Evolutionary conservation across 2,797 vertebrate genomes (phyloP), one percentile per base, ranked within the genome.

Genomic region (Phoebastria nigripes): DNA sequence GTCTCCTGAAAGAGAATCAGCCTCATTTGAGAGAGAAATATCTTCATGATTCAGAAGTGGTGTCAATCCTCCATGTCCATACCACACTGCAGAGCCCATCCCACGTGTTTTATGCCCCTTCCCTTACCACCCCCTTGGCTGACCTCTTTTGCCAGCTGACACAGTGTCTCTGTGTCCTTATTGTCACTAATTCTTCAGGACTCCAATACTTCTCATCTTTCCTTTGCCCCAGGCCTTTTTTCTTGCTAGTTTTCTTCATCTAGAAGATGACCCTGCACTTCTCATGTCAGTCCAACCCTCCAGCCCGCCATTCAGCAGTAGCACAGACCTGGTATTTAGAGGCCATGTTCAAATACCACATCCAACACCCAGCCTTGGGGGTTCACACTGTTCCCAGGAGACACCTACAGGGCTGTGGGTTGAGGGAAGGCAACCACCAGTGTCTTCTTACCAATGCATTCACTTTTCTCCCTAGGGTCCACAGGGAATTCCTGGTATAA

Each of bases 401-500:
- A 71, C 19, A 55, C 3, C 6, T 2, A 9, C 6, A 29, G 52
- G 11, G 8, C 8, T 44, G 31, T 11, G 63, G 24, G 7, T 16
- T 67, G 33, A 71, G 24, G 28, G 15, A 76, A 73, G 29, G 17
- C 26, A 58, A 58, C 1, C 13, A 35, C 3, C 9, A 51, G 51
- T 28, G 26, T 18, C 19, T 66, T 21, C 29, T 70, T 82, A 35
- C 56, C 54, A 52, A 35, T 8, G 12, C 18, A 4, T 93, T 85
- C 6, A 22, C 28, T 92, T 94, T 91, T 80, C 94, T 97, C 81
- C 74, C 67, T 96, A 99, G 99, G 99, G 99, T 94, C 98, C 98
- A 73, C 98, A 97, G 73, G 99, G 99, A 96, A 98, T 99, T 97
- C 99, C 99, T 94, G 99, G 99, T 87, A 96, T 98, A 93, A 98